Evolutionary conservation across 2,797 vertebrate species (phyloP).

Genomic region (Buceros bicornis): DNA sequence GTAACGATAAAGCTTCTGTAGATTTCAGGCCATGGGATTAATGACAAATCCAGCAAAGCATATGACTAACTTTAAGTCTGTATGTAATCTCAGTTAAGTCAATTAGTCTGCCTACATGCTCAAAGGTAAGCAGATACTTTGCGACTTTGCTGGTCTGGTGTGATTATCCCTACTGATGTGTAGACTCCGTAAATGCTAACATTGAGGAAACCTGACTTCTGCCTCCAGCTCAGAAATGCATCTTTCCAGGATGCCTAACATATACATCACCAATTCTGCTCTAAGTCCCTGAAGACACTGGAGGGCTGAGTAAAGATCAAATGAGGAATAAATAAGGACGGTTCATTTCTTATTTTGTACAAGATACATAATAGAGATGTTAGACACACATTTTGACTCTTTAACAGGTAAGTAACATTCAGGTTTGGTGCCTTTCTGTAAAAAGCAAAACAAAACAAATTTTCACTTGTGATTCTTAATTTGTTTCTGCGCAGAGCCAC

Average conservation of each 20-base stretch:
- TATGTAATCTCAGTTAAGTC: constrained; percentile 67
- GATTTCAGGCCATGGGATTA: constrained; percentile 32
- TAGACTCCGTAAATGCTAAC: background rate
- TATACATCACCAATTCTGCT: background rate
- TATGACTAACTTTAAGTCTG: constrained; percentile 30
- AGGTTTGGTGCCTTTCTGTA: background rate
- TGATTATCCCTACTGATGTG: constrained; percentile 36
- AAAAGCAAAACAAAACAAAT: background rate
- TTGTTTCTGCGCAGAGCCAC: background rate
- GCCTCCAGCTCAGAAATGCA: background rate
- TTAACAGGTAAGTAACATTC: background rate
- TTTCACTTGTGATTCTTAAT: background rate
- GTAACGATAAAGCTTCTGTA: background rate
- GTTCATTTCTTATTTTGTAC: background rate
- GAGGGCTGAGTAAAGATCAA: background rate
- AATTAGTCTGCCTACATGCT: constrained; percentile 50
- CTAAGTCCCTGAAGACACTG: background rate
- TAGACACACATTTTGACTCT: background rate
- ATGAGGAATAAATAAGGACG: background rate
- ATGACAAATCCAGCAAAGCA: constrained; percentile 47
- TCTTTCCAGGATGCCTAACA: background rate
- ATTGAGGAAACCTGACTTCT: background rate
- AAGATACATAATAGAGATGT: background rate
- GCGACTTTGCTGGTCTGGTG: constrained; percentile 2
- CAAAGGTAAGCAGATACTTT: constrained; percentile 53